These are phyloP conservation scores for Synchiropus splendidus DNA, from an alignment of 2,113 vertebrate genomes.

Conservation along the genomic window DNA sequence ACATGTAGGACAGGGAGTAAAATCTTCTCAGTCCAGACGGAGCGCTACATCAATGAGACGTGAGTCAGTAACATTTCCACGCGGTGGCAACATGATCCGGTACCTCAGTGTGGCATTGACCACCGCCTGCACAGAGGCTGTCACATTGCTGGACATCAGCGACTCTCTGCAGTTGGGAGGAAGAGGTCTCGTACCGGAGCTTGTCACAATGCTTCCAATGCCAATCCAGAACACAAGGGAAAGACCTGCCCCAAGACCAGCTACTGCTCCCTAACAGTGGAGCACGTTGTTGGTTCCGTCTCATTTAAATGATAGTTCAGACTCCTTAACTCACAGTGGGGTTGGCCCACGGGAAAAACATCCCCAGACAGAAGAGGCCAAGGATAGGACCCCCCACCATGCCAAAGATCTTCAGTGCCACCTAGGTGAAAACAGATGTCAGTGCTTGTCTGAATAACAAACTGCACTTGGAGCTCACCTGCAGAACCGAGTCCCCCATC, in stretches of 20 bases:
- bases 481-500: conserved; percentile 81
- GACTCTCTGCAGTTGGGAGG: conserved; percentile 20
- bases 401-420: conserved; percentile 88
- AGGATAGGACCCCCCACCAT: conserved; percentile 86
- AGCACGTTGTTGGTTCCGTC: too few relatives aligned
- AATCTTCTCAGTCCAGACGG: conserved; percentile 69
- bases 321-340: conserved; percentile 71
- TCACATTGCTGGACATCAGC: conserved; percentile 47
- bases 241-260: conserved; percentile 74
- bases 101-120: conserved; percentile 58
- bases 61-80: too few relatives aligned
- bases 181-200: fast-evolving
- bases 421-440: conserved; percentile 59
- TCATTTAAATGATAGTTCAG: too few relatives aligned
- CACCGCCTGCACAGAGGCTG: conserved; percentile 33
- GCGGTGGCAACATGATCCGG: neutral
- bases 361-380: conserved; percentile 85
- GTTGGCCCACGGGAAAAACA: conserved; percentile 91
- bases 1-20: conserved; percentile 87
- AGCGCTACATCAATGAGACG: neutral
- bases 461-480: conserved; percentile 72
- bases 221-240: conserved; percentile 83
- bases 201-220: conserved; percentile 71
- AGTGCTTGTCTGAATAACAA: neutral
- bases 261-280: conserved; percentile 72